Conservation (phyloP, 2,888 invertebrate species). For the Eilema depressum region DNA sequence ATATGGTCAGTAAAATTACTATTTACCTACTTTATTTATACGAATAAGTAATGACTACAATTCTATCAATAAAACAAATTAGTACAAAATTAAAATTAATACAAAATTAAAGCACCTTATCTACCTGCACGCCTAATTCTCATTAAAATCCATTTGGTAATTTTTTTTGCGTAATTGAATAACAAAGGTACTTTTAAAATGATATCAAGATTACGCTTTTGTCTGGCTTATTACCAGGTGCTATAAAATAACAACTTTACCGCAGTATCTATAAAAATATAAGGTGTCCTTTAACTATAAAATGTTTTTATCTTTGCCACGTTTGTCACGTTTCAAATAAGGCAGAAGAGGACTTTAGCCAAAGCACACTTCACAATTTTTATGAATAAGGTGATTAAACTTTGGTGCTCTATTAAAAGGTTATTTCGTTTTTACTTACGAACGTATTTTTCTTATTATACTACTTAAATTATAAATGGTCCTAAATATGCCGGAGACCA, state of each 20-base stretch:
- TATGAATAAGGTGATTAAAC: conserved; percentile 2
- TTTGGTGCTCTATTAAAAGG: background rate
- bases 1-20: no score
- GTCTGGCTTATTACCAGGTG: background rate
- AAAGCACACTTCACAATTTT: conserved; percentile 1
- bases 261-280: background rate
- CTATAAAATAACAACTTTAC: background rate
- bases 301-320: conserved; percentile 4
- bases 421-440: background rate
- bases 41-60: background rate
- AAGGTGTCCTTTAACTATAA: conserved; percentile 3
- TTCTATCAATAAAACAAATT: background rate
- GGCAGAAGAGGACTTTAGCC: background rate
- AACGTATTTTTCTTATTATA: background rate
- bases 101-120: no score
- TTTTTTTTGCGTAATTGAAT: background rate
- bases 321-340: conserved; percentile 1
- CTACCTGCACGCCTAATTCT: no score
- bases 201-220: background rate
- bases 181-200: background rate
- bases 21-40: background rate
- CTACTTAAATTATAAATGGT: conserved; percentile 1
- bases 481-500: background rate
- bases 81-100: no score
- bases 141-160: no score